Evolutionary conservation across 2,797 vertebrate genomes (phyloP), one percentile per base, ranked within the genome.

Genomic region (Cyprinodon diabolis): DNA sequence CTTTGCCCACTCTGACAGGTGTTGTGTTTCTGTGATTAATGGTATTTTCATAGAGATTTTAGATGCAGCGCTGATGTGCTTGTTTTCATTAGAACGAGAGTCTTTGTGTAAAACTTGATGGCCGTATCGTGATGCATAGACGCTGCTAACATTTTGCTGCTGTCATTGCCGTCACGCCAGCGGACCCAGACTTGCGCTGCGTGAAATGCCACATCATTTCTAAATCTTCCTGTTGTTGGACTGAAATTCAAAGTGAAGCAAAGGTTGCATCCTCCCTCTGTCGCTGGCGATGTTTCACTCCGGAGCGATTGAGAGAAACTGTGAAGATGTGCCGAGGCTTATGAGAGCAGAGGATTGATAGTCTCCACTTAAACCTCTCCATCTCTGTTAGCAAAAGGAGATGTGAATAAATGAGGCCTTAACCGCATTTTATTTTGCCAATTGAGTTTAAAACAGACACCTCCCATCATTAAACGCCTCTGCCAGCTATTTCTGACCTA

Each of bases 21-120:
- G 70, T 75, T 78, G 76, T 82, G 79, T 75, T 80, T 52, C 68
- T 80, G 67, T 85, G 84, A 86, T 88, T 85, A 85, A 85, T 68
- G 68, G 58, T 69, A 30, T 79, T 47, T 77, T 78, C 83, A 78
- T 72, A 66, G 72, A 80, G 74, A 88, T 76, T 87, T 78, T 78
- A 80, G 72, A 84, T 84, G 86, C 78, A 80, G 72, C 75, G 84
- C 76, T 76, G 69, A 75, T 58, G 71, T 83, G 77, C 72, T 84
- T 81, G 52, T 79, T 86, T 83, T 76, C 56, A 81, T 85, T 72
- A 81, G 65, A 19, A 72, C 72, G 66, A 77, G 81, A 76, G 63
- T 74, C 76, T 67, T 45, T 69, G 23, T 68, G 47, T 23, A 57
- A 54, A 69, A 30, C n/a, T 10, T 63, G 49, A 58, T 43, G 47